Percentiles rank a stretch among this genome's conserved stretches.
phyloP scores from a whole-genome alignment of 2,888 invertebrate species.

The Tanytarsus gracilentus region DNA sequence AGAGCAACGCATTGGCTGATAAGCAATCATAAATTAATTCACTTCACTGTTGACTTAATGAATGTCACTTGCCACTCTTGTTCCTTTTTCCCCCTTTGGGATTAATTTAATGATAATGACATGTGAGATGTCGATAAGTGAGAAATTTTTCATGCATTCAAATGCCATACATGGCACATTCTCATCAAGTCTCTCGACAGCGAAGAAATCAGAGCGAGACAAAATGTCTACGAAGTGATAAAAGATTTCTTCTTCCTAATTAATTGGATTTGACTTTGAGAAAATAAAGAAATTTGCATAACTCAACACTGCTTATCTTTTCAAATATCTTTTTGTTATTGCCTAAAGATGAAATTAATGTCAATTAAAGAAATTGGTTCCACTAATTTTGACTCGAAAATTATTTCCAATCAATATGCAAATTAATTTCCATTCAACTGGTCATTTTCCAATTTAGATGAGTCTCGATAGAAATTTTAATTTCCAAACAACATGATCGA shows the following conservation, averaged over 20 bases:
- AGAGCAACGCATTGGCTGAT: not conserved
- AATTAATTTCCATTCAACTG: slow-evolving; percentile 8
- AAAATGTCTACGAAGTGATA: not conserved
- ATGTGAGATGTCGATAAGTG: not conserved
- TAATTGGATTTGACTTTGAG: not conserved
- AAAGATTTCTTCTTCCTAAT: not conserved
- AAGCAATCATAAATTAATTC: too few relatives aligned
- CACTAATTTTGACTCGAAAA: not conserved
- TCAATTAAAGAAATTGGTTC: not conserved
- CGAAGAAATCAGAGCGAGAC: not conserved
- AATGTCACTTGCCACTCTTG: not conserved
- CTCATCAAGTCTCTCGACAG: not conserved
- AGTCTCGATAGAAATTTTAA: not conserved
- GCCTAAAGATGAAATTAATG: not conserved
- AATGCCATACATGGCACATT: too few relatives aligned
- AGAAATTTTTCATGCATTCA: too few relatives aligned
- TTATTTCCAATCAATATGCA: not conserved
- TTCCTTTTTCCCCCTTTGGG: not conserved
- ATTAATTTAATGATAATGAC: too few relatives aligned
- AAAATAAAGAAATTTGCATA: slow-evolving; percentile 8
- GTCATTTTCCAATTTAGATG: slow-evolving; percentile 6
- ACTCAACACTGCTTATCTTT: not conserved
- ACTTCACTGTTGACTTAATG: not conserved
- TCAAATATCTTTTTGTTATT: too few relatives aligned
- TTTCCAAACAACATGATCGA: not conserved